Percentiles rank a stretch among this genome's conserved stretches.
Conservation (phyloP, 2,888 invertebrate species). For the Neoitamus cyanurus region DNA sequence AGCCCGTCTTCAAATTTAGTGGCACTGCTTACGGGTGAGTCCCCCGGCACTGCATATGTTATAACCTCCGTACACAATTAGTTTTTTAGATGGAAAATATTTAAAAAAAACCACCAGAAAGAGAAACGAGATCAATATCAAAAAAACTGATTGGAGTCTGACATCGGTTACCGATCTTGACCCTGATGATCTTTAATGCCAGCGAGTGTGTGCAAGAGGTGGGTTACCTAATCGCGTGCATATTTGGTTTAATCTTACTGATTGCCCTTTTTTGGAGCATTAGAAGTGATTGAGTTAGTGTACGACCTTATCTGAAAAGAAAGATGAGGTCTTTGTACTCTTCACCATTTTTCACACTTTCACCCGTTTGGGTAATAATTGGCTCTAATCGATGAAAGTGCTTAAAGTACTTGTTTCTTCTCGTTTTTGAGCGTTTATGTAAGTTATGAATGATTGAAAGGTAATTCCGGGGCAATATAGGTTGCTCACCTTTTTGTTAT, state of each 20-base stretch:
- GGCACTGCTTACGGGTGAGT: no score
- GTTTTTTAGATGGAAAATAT: no score
- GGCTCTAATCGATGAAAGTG: constrained; percentile 8
- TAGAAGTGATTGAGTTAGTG: neutral
- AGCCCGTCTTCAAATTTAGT: no score
- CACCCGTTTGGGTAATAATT: neutral
- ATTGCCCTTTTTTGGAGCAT: neutral
- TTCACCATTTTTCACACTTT: constrained; percentile 11
- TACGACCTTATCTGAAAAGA: neutral
- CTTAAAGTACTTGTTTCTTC: neutral
- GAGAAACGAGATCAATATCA: neutral
- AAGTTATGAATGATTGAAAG: neutral
- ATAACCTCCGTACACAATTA: no score
- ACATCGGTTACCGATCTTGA: neutral
- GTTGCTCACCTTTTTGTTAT: neutral
- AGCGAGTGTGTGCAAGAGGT: neutral
- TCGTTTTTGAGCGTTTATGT: neutral
- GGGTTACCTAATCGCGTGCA: neutral
- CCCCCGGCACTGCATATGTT: no score
- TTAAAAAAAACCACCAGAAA: constrained; percentile 3
- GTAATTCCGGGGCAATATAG: neutral
- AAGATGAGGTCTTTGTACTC: neutral
- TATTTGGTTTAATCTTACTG: neutral
- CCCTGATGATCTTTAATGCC: constrained; percentile 17
- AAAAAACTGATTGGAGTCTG: neutral